Percentiles rank a stretch among this genome's conserved stretches.
phyloP scores from a whole-genome alignment of 2,888 invertebrate genomes.

The Sarcophaga carnaria region DNA sequence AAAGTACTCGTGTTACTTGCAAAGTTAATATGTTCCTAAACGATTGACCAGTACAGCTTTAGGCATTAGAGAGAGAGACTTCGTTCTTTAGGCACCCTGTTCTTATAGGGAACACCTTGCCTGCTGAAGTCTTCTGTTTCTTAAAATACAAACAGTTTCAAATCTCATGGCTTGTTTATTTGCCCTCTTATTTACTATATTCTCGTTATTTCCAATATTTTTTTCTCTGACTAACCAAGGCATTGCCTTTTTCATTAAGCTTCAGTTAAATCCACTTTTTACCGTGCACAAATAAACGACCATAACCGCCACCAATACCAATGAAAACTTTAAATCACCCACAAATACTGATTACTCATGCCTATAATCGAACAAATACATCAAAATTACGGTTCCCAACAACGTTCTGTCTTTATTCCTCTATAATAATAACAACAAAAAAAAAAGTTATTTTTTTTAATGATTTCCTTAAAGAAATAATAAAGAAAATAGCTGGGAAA shows the following conservation, averaged over 20 bases:
- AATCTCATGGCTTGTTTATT: no score
- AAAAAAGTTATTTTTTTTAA: conserved; percentile 8
- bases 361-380: conserved; percentile 29
- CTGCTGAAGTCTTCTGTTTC: no score
- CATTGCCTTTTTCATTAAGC: conserved; percentile 42
- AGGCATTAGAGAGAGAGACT: no score
- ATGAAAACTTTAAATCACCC: conserved; percentile 22
- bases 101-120: no score
- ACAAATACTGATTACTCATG: conserved; percentile 54
- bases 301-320: conserved; percentile 30
- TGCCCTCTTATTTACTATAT: no score
- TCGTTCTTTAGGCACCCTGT: no score
- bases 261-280: conserved; percentile 17
- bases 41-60: no score
- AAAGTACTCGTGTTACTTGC: no score
- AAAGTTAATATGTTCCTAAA: no score
- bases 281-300: conserved; percentile 1
- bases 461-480: conserved; percentile 17
- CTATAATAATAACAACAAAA: neutral
- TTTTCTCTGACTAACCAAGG: no score
- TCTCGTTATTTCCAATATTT: no score
- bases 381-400: conserved; percentile 8
- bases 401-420: neutral
- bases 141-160: no score
- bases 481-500: conserved; percentile 29